Evolutionary conservation across 2,888 invertebrate species (phyloP).

Genomic region (Boloria euphrosyne): DNA sequence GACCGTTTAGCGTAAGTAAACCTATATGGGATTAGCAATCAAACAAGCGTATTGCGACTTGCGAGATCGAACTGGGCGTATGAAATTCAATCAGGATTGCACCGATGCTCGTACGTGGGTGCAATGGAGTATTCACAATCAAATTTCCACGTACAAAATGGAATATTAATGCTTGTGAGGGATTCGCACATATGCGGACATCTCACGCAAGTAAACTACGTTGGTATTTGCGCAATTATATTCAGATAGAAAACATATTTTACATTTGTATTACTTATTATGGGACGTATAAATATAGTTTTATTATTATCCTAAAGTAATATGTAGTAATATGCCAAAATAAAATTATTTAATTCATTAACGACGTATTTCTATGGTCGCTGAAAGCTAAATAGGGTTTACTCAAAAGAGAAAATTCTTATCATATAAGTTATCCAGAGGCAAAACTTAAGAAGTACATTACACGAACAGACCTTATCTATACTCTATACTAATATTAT

Average conservation of each 20-base stretch:
- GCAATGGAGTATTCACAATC: slow-evolving; percentile 18
- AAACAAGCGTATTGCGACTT: slow-evolving; percentile 16
- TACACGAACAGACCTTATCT: too few relatives aligned
- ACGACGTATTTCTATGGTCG: not conserved
- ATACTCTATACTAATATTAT: too few relatives aligned
- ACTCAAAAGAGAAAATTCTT: too few relatives aligned
- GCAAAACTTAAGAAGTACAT: too few relatives aligned
- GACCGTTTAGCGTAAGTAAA: not conserved
- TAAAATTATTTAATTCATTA: not conserved
- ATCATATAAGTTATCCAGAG: too few relatives aligned
- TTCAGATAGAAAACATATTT: not conserved
- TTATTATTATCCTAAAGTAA: too few relatives aligned
- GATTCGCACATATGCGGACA: not conserved
- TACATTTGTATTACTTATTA: too few relatives aligned
- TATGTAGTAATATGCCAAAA: too few relatives aligned
- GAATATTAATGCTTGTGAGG: slow-evolving; percentile 8
- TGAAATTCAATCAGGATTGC: slow-evolving; percentile 27
- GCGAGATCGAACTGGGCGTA: slow-evolving; percentile 19
- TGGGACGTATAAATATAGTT: too few relatives aligned
- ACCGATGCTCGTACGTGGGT: slow-evolving; percentile 9
- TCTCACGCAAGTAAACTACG: not conserved
- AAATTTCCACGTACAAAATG: slow-evolving; percentile 10
- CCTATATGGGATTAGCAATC: slow-evolving; percentile 21
- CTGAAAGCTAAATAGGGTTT: too few relatives aligned
- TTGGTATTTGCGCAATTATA: not conserved